Evolutionary conservation across 2,113 vertebrate species (phyloP), one percentile per base, ranked within the genome.

Genomic region (Hemiscyllium ocellatum): DNA sequence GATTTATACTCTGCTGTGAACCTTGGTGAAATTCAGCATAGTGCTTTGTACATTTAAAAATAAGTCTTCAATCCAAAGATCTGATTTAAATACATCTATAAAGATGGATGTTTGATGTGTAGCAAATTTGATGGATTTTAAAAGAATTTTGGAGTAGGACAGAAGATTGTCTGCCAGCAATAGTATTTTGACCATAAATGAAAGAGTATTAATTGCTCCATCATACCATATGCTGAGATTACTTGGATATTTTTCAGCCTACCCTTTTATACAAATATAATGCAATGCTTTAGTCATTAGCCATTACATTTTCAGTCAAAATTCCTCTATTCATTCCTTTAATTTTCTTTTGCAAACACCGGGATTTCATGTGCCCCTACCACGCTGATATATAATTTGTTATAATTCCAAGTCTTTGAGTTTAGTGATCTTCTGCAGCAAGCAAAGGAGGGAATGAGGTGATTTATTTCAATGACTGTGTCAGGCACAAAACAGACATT

Each of bases 381-480:
- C 15, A 94, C 66, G 70, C 69, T 68, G 70, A 94, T 94, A 94
- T 94, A 20, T 42, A 70, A n/a, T 94, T 94, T 70, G 68, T 94
- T 50, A 70, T 70, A 66, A 94, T 94, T 70, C 52, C 66, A 94
- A 20, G 19, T 70, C 69, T 95, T 95, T 52, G 69, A 95, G 26
- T 95, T 50, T 95, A 95, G 69, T 33, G 94, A 95, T 95, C 94
- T 95, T 76, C 69, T 72, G 94, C 42, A 2, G 72, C 37, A 95
- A 24, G 47, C 94, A 95, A 50, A 69, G 26, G 33, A 76, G 90
- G 78, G 50, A 90, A 24, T 70, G 95, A 52, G 95, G 47, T 66
- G 80, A 80, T 96, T 95, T 87, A 70, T 95, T 95, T 95, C 70
- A 70, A 83, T 95, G 76, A 96, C 86, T 95, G 65, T 94, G 72